Evolutionary conservation across 2,797 vertebrate genomes (phyloP), one percentile per base, ranked within the genome.

Genomic region (Anolis apletophallus): DNA sequence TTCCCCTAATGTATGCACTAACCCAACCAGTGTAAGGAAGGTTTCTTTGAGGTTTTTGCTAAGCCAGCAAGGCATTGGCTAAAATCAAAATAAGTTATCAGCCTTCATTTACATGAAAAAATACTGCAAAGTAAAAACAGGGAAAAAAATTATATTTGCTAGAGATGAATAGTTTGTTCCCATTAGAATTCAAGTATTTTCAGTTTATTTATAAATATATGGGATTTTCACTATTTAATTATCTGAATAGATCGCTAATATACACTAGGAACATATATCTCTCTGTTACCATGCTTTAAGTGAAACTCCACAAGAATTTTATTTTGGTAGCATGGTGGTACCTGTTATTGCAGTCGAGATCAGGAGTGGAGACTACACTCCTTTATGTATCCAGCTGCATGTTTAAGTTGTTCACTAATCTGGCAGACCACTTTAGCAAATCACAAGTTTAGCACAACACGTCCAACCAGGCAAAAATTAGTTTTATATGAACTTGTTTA

Each of bases 161-260:
- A 69, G n/a, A 85, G 9, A 57, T 26, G 40, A 19, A 78, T 68
- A 40, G 13, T 55, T 77, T 57, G 14, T 77, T 50, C 16, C 14
- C 52, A 68, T 7, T 79, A 34, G 29, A 79, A 68, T 64, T 81
- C 69, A 81, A 32, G 71, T 81, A 55, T 55, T 81, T 75, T 54
- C 32, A 54, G 32, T 75, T 61, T 75, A 17, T 64, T 73, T 6
- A 12, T 54, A 9, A 81, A 26, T 29, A 2, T 57, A 40, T 71
- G 52, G 29, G 14, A 46, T 61, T 50, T 57, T 54, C 34, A 59
- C 36, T 26, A 79, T 26, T 12, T 79, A 40, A 26, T 26, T 36
- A 57, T 57, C 68, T 16, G 12, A 72, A 26, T 13, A 69, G 14
- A 23, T 69, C 7, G 16, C 81, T 64, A 54, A 55, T 26, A 8